Evolutionary conservation across 2,888 invertebrate species (phyloP).

Genomic region (Asteroscopus sphinx): DNA sequence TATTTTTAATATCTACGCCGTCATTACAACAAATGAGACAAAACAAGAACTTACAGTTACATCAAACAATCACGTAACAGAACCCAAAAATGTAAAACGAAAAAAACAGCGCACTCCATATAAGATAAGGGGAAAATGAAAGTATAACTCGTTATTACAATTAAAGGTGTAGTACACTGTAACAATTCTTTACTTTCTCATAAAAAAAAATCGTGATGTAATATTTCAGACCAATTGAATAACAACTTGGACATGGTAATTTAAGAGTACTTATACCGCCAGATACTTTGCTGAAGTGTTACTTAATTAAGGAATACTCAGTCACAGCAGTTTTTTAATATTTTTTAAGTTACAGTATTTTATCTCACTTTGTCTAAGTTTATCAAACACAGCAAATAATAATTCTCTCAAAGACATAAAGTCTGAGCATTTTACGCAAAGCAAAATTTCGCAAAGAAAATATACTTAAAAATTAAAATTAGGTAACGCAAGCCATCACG

Average conservation of each 20-base stretch:
- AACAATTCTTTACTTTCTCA: slow-evolving; percentile 34
- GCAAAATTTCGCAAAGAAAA: slow-evolving; percentile 43
- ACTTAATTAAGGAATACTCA: background rate
- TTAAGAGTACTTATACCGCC: background rate
- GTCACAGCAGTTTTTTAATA: background rate
- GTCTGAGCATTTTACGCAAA: slow-evolving; percentile 7
- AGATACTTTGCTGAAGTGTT: background rate
- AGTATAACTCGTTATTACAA: slow-evolving; percentile 47
- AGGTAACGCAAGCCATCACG: no score
- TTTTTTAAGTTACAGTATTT: background rate
- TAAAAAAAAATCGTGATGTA: slow-evolving; percentile 28
- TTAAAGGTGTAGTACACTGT: slow-evolving; percentile 24
- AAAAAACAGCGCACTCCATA: slow-evolving; percentile 38
- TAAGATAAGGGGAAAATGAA: slow-evolving; percentile 52
- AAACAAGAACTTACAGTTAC: slow-evolving; percentile 35
- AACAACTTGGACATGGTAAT: background rate
- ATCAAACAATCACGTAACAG: slow-evolving; percentile 36
- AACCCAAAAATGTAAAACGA: slow-evolving; percentile 25
- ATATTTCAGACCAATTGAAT: slow-evolving; percentile 13
- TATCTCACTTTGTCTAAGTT: no score
- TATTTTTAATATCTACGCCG: slow-evolving; percentile 9
- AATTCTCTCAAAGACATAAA: background rate
- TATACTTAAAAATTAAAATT: background rate
- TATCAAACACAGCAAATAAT: background rate
- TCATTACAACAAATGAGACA: slow-evolving; percentile 20